Percentiles rank a stretch among this genome's conserved stretches.
phyloP scores from a whole-genome alignment of 2,113 vertebrate genomes.

The Diadophis punctatus region DNA sequence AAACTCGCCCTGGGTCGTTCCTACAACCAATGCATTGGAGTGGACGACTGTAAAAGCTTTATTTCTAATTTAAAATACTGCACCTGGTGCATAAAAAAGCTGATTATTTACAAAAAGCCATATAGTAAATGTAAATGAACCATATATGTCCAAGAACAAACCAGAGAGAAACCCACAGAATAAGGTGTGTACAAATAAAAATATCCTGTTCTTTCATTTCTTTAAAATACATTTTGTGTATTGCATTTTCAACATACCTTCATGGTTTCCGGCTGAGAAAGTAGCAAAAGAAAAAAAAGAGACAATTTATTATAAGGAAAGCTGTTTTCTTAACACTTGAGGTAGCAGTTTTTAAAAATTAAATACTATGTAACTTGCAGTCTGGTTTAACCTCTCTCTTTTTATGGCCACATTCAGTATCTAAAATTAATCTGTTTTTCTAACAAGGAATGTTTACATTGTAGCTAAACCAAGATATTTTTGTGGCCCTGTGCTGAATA shows the following conservation, averaged over 20 bases:
- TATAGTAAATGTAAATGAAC: neutral
- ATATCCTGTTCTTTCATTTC: neutral
- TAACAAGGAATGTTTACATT: neutral
- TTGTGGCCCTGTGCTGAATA: neutral
- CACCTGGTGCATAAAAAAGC: neutral
- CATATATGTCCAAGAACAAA: neutral
- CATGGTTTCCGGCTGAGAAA: neutral
- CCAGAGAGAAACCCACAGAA: neutral
- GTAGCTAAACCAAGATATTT: neutral
- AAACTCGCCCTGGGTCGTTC: neutral
- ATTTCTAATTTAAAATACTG: neutral
- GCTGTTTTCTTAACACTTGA: neutral
- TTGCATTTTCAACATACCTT: neutral
- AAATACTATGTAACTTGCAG: neutral
- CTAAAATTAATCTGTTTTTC: neutral
- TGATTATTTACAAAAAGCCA: neutral
- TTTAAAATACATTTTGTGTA: neutral
- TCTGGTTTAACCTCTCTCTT: neutral
- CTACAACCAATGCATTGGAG: neutral
- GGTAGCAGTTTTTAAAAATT: neutral
- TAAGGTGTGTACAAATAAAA: neutral
- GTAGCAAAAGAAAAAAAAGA: neutral
- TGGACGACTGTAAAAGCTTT: neutral
- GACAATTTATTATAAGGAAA: neutral
- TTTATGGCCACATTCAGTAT: neutral